These are phyloP conservation scores for Dicyrtomina minuta DNA, from an alignment of 2,888 invertebrate species.

Conservation along the genomic window DNA sequence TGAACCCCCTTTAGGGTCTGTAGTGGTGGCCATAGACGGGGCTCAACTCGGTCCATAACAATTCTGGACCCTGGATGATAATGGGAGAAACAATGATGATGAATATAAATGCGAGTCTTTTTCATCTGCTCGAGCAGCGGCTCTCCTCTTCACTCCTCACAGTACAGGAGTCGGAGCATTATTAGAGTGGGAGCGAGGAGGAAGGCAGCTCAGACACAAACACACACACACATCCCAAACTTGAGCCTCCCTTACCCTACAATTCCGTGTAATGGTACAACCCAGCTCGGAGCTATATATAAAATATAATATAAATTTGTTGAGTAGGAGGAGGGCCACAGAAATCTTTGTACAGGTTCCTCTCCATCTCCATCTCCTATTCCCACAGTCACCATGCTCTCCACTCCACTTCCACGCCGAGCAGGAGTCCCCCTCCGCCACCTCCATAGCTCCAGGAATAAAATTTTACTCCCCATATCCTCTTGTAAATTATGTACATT, in stretches of 20 bases:
- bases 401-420: background rate
- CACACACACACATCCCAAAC: too few relatives aligned
- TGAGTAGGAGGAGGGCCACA: constrained; percentile 30
- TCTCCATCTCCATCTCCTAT: too few relatives aligned
- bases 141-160: constrained; percentile 3
- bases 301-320: constrained; percentile 45
- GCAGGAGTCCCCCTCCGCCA: background rate
- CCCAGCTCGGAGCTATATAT: constrained; percentile 40
- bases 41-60: background rate
- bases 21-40: too few relatives aligned
- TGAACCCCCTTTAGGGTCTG: background rate
- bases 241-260: constrained; percentile 30
- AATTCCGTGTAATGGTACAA: constrained; percentile 36
- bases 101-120: constrained; percentile 40
- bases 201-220: constrained; percentile 2
- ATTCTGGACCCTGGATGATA: constrained; percentile 38
- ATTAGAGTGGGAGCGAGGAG: constrained; percentile 1
- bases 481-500: constrained; percentile 41
- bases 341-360: too few relatives aligned
- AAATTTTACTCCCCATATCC: constrained; percentile 42
- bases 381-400: too few relatives aligned
- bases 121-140: constrained; percentile 31
- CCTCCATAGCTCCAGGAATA: constrained; percentile 36
- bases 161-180: background rate
- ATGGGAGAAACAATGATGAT: constrained; percentile 46